phyloP scores from a whole-genome alignment of 2,797 vertebrate genomes.

The Babyrousa celebensis region DNA sequence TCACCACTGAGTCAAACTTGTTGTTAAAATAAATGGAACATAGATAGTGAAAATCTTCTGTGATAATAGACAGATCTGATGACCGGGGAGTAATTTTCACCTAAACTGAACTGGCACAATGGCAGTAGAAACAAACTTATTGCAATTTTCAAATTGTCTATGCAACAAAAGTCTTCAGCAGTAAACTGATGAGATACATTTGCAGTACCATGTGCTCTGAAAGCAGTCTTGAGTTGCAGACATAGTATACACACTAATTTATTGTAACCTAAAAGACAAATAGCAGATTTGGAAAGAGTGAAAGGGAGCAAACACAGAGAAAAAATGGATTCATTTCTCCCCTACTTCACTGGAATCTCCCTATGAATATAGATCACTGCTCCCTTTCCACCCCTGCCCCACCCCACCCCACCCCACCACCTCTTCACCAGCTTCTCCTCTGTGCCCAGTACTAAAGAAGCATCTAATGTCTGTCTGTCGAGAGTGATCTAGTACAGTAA shows the following conservation, averaged over 20 bases:
- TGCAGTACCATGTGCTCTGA: not conserved
- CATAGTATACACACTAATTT: not conserved
- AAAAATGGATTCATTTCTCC: not conserved
- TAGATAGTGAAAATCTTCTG: not conserved
- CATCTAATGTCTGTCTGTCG: not conserved
- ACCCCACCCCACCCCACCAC: too few species aligned
- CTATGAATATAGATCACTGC: not conserved
- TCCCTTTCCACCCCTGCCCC: not conserved
- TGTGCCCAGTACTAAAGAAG: not conserved
- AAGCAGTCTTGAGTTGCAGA: conserved; percentile 27
- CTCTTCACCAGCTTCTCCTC: not conserved
- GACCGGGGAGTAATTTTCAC: not conserved
- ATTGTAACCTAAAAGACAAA: conserved; percentile 8
- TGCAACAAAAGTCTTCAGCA: conserved; percentile 25
- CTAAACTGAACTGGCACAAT: not conserved
- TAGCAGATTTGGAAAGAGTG: not conserved
- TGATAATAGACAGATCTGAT: not conserved
- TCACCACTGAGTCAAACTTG: not conserved
- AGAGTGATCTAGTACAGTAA: not conserved
- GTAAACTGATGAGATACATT: not conserved
- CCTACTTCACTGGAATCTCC: not conserved
- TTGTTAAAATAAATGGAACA: conserved; percentile 9
- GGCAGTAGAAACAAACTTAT: conserved; percentile 2
- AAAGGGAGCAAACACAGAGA: not conserved
- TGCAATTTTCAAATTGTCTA: conserved; percentile 50